Evolutionary conservation across 2,113 vertebrate genomes (phyloP).

Genomic region (Sphyrna mokarran): DNA sequence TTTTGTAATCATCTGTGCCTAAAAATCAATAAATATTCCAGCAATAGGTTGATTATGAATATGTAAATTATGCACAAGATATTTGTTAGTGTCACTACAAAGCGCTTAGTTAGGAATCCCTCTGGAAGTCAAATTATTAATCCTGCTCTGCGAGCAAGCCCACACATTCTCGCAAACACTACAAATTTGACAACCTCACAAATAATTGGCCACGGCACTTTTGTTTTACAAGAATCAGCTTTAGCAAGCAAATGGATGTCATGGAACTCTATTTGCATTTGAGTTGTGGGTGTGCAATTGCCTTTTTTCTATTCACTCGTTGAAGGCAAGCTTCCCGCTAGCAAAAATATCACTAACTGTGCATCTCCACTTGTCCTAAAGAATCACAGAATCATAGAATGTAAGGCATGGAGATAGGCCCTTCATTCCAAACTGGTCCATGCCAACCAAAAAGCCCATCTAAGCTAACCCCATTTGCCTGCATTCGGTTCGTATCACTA

Average conservation of each 20-base stretch:
- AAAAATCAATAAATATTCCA: conserved; percentile 6
- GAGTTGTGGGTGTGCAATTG: neutral
- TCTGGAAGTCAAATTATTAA: neutral
- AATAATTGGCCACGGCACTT: neutral
- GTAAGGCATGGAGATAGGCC: too few relatives aligned
- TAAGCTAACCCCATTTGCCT: too few relatives aligned
- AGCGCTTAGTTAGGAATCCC: neutral
- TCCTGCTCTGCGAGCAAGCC: neutral
- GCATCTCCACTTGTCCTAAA: neutral
- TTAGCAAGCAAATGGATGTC: neutral
- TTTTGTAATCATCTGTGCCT: neutral
- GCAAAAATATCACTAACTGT: neutral
- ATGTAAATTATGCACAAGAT: neutral
- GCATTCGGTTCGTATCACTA: too few relatives aligned
- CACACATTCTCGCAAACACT: neutral
- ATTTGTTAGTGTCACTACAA: neutral
- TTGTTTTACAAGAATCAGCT: neutral
- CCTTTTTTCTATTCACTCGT: neutral
- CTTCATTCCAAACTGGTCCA: too few relatives aligned
- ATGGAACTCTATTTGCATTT: neutral
- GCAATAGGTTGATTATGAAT: neutral
- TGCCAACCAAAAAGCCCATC: too few relatives aligned
- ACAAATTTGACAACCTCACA: neutral
- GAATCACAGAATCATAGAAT: too few relatives aligned
- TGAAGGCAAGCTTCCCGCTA: neutral